Evolutionary conservation across 2,888 invertebrate genomes (phyloP).

Genomic region (Stictocephala bisonia): DNA sequence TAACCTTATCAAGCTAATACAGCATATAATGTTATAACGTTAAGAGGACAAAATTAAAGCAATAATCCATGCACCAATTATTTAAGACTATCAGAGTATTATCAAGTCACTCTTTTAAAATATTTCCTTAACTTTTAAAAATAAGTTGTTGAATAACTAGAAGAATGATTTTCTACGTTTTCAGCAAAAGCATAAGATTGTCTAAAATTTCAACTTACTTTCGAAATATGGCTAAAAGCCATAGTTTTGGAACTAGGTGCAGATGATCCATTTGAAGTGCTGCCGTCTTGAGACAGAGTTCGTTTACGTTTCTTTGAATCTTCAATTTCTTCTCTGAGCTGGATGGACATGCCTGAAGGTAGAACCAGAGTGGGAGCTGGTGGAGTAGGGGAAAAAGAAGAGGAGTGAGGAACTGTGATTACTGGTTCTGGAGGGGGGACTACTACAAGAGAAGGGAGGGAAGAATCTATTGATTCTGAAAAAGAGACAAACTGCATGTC

Average conservation of each 20-base stretch:
- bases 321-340: conserved; percentile 2
- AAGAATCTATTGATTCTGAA: conserved; percentile 3
- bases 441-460: conserved; percentile 16
- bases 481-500: neutral
- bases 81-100: neutral
- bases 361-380: conserved; percentile 10
- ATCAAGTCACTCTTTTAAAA: neutral
- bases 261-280: neutral
- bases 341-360: conserved; percentile 38
- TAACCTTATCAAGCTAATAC: too few relatives aligned
- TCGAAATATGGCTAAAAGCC: neutral
- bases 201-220: too few relatives aligned
- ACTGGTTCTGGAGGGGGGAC: conserved; percentile 22
- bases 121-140: neutral
- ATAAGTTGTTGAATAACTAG: neutral
- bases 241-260: neutral
- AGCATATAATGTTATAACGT: too few relatives aligned
- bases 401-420: neutral
- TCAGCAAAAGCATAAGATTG: too few relatives aligned
- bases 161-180: too few relatives aligned
- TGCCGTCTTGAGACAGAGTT: neutral
- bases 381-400: neutral
- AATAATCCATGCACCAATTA: too few relatives aligned
- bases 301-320: conserved; percentile 38
- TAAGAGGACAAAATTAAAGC: neutral